phyloP scores from a whole-genome alignment of 92 coral and sea anemone genomes.

The Heteractis magnifica region DNA sequence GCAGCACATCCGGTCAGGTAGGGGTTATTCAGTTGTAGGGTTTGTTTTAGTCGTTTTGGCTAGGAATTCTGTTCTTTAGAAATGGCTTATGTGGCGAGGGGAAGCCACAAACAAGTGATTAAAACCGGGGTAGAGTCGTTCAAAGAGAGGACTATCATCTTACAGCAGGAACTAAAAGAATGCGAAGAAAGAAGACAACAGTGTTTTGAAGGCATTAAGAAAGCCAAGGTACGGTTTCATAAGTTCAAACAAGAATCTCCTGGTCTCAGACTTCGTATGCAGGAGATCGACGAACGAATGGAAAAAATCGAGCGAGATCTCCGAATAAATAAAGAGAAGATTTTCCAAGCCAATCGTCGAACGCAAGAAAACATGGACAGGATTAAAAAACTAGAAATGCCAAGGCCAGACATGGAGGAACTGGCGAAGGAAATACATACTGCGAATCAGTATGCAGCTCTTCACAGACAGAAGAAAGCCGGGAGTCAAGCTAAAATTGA shows the following conservation, averaged over 20 bases:
- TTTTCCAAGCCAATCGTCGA: conserved; percentile 25
- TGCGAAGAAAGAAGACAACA: conserved; percentile 19
- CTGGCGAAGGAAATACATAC: conserved; percentile 25
- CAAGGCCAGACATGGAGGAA: conserved; percentile 31
- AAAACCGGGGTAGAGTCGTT: conserved; percentile 27
- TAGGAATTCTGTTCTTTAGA: conserved; percentile 29
- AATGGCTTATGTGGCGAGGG: conserved; percentile 39
- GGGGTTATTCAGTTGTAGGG: conserved; percentile 5
- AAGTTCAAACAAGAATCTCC: conserved; percentile 6
- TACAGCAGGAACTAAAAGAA: conserved; percentile 37
- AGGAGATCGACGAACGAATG: conserved; percentile 34
- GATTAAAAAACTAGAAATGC: neutral
- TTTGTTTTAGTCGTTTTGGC: neutral
- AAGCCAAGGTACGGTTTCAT: conserved; percentile 6
- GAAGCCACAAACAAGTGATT: conserved; percentile 12
- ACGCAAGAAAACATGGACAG: conserved; percentile 31
- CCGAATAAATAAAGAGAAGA: conserved; percentile 12
- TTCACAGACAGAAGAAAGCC: conserved; percentile 26
- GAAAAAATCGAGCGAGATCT: conserved; percentile 27
- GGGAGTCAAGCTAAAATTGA: conserved; percentile 7
- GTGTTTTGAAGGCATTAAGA: conserved; percentile 8
- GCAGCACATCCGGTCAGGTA: neutral
- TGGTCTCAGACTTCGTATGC: conserved; percentile 17
- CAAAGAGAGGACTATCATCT: conserved; percentile 15
- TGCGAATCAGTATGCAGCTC: conserved; percentile 29